phyloP scores from a whole-genome alignment of 2,113 vertebrate genomes.

The Geothlypis trichas region DNA sequence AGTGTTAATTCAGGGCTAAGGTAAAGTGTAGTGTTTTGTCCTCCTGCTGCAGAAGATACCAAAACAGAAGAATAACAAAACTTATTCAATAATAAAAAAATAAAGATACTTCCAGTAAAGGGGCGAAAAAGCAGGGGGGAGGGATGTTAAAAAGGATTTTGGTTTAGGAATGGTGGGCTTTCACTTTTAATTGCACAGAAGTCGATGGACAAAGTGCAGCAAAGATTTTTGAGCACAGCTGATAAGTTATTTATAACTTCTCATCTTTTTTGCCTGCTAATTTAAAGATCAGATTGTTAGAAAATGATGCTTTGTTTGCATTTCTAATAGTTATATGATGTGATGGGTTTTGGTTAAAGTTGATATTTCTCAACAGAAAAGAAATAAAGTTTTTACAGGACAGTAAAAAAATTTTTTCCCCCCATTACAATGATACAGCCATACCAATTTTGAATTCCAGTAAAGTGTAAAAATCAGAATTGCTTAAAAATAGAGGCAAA shows the following conservation, averaged over 20 bases:
- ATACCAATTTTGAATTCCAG: background rate
- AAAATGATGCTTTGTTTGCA: background rate
- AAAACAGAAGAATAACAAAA: background rate
- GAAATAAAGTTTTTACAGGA: background rate
- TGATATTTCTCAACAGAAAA: background rate
- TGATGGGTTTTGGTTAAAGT: background rate
- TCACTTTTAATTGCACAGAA: background rate
- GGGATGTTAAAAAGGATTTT: background rate
- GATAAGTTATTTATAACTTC: background rate
- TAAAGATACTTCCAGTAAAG: background rate
- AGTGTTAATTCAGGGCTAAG: background rate
- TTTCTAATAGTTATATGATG: background rate
- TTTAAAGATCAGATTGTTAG: background rate
- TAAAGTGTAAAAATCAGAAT: background rate
- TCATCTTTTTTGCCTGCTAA: background rate
- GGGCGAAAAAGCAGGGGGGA: background rate
- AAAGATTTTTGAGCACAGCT: background rate
- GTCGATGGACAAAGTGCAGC: background rate
- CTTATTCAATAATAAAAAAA: background rate
- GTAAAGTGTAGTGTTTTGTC: background rate
- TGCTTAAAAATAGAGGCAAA: background rate
- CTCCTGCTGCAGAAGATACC: background rate
- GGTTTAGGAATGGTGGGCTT: background rate
- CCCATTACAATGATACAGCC: background rate
- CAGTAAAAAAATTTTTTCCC: background rate